These are phyloP conservation scores for Empis livida DNA, from an alignment of 2,888 invertebrate species.

Conservation along the genomic window DNA sequence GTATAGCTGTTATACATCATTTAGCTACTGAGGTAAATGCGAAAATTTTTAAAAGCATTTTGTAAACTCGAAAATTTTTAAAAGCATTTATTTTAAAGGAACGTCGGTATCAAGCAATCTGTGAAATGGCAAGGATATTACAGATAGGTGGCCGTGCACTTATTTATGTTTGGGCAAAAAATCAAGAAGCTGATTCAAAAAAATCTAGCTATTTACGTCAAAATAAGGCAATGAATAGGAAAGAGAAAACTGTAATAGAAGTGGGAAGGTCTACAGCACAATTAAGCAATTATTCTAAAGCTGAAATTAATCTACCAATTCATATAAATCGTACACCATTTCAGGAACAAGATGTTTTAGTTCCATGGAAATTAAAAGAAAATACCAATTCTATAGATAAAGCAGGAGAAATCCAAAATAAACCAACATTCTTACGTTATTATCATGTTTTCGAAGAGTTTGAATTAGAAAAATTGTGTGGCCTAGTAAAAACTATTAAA, in stretches of 20 bases:
- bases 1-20: constrained; percentile 96
- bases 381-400: constrained; percentile 20
- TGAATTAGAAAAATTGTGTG: constrained; percentile 60
- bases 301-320: constrained; percentile 42
- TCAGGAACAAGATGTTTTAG: constrained; percentile 76
- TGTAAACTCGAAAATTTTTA: background rate
- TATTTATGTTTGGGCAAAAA: constrained; percentile 94
- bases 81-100: constrained; percentile 35
- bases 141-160: constrained; percentile 60
- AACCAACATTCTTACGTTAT: constrained; percentile 57
- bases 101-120: constrained; percentile 59
- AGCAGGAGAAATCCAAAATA: constrained; percentile 19
- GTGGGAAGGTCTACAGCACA: constrained; percentile 18
- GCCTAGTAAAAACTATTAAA: constrained; percentile 37
- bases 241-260: constrained; percentile 30
- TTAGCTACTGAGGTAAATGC: constrained; percentile 57
- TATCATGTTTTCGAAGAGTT: constrained; percentile 88
- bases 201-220: constrained; percentile 60
- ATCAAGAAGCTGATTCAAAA: constrained; percentile 55
- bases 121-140: constrained; percentile 63
- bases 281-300: constrained; percentile 11
- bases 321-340: constrained; percentile 89
- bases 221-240: constrained; percentile 39
- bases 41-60: background rate
- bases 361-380: constrained; percentile 80